A percentile compares a stretch with the other conserved stretches of the same genome.
These are phyloP conservation scores for Nicator chloris DNA, from an alignment of 2,113 vertebrate genomes.

Conservation along the genomic window DNA sequence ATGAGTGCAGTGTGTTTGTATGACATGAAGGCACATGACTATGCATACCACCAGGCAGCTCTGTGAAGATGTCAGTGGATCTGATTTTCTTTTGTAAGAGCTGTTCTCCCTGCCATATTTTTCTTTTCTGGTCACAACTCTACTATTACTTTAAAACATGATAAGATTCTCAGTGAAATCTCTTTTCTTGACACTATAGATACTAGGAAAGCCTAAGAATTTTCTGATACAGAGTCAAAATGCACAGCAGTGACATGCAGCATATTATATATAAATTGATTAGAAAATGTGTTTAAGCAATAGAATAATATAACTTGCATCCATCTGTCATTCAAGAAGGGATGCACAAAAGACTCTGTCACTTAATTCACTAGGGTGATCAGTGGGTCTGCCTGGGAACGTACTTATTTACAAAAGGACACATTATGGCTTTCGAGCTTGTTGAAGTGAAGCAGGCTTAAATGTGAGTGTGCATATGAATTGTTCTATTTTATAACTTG, in stretches of 20 bases:
- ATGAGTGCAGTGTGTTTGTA: background rate
- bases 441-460: slow-evolving; percentile 1
- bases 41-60: background rate
- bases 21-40: background rate
- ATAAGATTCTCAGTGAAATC: background rate
- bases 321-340: slow-evolving; percentile 1
- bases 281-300: slow-evolving; percentile 7
- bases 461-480: background rate
- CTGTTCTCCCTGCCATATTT: background rate
- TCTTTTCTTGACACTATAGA: background rate
- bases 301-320: background rate
- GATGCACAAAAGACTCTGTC: slow-evolving; percentile 47
- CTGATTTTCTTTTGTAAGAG: background rate
- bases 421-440: background rate
- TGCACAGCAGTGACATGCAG: background rate
- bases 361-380: slow-evolving; percentile 28
- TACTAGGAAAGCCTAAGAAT: background rate
- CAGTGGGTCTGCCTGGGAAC: slow-evolving; percentile 16
- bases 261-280: background rate
- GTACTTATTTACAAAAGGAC: background rate
- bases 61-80: background rate
- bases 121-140: background rate
- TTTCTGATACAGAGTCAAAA: background rate
- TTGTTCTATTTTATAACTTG: background rate
- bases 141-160: background rate